These are phyloP conservation scores for Pelodiscus sinensis DNA, from an alignment of 2,113 vertebrate species.

Conservation along the genomic window DNA sequence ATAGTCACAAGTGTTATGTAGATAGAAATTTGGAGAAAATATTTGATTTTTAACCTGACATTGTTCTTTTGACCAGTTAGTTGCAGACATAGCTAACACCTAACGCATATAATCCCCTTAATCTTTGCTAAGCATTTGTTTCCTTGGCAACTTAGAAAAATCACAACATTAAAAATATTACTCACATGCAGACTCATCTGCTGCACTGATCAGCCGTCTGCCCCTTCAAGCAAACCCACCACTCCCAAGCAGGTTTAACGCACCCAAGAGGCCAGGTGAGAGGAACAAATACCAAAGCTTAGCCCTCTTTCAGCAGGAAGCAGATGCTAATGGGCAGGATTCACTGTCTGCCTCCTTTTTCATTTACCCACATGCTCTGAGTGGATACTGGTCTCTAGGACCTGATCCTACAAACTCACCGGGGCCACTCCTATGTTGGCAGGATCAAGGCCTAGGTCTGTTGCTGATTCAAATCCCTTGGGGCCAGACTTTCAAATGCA, in stretches of 20 bases:
- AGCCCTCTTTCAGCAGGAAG: background rate
- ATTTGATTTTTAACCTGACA: background rate
- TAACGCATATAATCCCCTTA: background rate
- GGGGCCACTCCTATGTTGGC: background rate
- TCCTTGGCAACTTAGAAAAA: background rate
- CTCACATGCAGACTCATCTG: background rate
- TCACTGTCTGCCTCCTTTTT: background rate
- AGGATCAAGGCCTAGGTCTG: background rate
- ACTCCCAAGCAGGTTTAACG: background rate
- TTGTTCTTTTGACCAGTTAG: background rate
- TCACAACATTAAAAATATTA: no score
- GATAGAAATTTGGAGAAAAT: background rate
- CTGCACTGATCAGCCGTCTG: background rate
- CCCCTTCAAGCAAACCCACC: background rate
- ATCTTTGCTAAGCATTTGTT: background rate
- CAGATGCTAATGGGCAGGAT: background rate
- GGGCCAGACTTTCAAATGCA: background rate
- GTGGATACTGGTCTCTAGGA: background rate
- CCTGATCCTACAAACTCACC: background rate
- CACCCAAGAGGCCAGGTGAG: background rate
- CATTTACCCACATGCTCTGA: background rate
- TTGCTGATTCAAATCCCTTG: background rate
- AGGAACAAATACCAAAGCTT: background rate
- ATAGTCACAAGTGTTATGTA: background rate
- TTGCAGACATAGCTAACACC: background rate